Percentiles rank a stretch among this genome's conserved stretches.
Conservation (phyloP, 2,888 invertebrate species). For the Apamea crenata region DNA sequence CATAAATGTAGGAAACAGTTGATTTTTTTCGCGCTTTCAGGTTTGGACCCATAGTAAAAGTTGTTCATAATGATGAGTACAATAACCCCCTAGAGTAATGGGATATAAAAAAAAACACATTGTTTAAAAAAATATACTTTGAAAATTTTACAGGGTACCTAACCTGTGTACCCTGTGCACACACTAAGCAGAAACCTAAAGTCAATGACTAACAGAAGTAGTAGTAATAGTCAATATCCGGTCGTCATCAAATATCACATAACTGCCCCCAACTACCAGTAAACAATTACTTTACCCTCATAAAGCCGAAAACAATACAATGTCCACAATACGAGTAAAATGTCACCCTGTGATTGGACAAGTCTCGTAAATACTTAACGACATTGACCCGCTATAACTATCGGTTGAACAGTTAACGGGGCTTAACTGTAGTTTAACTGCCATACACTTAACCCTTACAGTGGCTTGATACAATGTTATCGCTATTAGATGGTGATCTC, state of each 20-base stretch:
- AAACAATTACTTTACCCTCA: constrained; percentile 53
- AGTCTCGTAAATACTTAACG: constrained; percentile 68
- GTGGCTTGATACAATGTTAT: constrained; percentile 65
- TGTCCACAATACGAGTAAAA: constrained; percentile 55
- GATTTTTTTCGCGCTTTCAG: too few relatives aligned
- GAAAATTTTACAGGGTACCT: too few relatives aligned
- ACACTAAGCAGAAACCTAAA: not conserved
- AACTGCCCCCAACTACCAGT: constrained; percentile 23
- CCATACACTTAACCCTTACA: constrained; percentile 67
- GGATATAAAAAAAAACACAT: too few relatives aligned
- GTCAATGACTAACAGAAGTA: not conserved
- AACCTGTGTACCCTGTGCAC: too few relatives aligned
- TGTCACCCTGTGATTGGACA: constrained; percentile 66
- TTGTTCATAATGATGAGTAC: too few relatives aligned
- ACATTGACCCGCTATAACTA: constrained; percentile 64
- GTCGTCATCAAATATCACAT: constrained; percentile 40
- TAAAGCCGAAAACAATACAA: constrained; percentile 49
- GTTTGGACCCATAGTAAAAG: too few relatives aligned
- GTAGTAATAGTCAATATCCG: too few relatives aligned
- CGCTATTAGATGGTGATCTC: constrained; percentile 56
- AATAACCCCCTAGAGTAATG: too few relatives aligned
- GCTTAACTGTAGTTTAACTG: constrained; percentile 71
- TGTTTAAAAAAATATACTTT: too few relatives aligned
- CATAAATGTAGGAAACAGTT: too few relatives aligned
- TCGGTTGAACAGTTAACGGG: constrained; percentile 63